Base-by-base conservation (phyloP, 1,140 invertebrate species). In the Limonius californicus region DNA sequence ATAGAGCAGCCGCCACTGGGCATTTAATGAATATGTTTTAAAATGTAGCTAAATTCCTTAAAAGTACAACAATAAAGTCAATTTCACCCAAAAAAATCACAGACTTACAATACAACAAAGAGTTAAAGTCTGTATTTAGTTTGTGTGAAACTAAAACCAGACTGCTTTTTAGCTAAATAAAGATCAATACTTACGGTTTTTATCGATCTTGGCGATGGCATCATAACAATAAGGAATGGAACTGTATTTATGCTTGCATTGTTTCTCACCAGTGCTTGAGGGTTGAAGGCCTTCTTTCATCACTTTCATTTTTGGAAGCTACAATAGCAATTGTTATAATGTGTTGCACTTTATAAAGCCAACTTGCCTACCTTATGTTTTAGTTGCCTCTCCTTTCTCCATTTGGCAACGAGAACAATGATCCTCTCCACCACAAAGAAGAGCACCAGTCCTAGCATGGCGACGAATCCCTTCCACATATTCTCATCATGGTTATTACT, bases 371-470 rank as follows among this genome's bases (percentile, higher is more conserved):
- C 60, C 62, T 79, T 81, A 62, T 84, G 80, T 42, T 82, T 82
- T 58, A 83, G 83, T 72, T 84, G 82, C 20, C 80, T 79, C 53
- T 80, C 78, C 70, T 90, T 90, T 23, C 88, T 80, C 87, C 88
- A 91, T 72, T 91, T 89, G 0, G 87, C 85, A n/a, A 89, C 81
- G 65, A 93, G 81, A 3, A 87, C 89, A 18, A 95, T 77, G 1
- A 89, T 82, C 74, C 91, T 89, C 74, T 95, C 92, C 8, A 87
- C 90, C 57, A 93, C 85, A 74, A 94, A 95, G 77, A 95, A 95
- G 72, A 94, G 83, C 1, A 91, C 87, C n/a, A 95, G 82, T 14
- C 91, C 90, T 18, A 87, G 67, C 79, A 94, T 85, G 8, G 90
- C 90, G 0, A 87, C 84, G 14, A 95, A 75, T 6, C 92, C 92